Conservation (phyloP, 1,140 invertebrate species). For the Spodoptera frugiperda region DNA sequence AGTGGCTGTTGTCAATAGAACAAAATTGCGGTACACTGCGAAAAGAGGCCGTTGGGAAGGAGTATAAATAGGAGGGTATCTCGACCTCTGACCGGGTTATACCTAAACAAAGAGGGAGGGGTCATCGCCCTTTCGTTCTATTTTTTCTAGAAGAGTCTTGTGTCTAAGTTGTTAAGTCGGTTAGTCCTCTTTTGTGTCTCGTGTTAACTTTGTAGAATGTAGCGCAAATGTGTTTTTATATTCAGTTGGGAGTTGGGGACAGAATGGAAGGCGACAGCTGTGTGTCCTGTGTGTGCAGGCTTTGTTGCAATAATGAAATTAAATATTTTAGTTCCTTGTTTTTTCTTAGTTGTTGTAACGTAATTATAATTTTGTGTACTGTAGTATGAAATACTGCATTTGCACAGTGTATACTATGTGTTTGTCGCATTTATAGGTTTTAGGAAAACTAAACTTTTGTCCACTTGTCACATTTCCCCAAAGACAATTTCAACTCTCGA, state of each 20-base stretch:
- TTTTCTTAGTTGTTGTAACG: no score
- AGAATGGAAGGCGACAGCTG: neutral
- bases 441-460: no score
- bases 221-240: constrained; percentile 5
- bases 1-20: constrained; percentile 19
- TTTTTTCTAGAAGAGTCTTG: constrained; percentile 27
- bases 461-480: no score
- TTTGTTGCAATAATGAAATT: neutral
- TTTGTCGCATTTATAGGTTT: no score
- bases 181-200: constrained; percentile 5
- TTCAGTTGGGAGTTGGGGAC: neutral
- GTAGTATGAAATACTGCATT: no score
- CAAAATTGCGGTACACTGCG: constrained; percentile 21
- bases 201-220: constrained; percentile 4
- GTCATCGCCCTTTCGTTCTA: constrained; percentile 18
- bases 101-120: constrained; percentile 38
- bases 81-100: constrained; percentile 45
- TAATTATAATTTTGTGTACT: no score
- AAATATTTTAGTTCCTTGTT: neutral
- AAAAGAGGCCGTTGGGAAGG: constrained; percentile 26
- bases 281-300: neutral
- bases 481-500: no score
- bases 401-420: no score
- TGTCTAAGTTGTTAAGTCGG: constrained; percentile 18
- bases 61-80: constrained; percentile 25